Conservation (phyloP, 2,797 vertebrate species). For the Cossypha caffra region DNA sequence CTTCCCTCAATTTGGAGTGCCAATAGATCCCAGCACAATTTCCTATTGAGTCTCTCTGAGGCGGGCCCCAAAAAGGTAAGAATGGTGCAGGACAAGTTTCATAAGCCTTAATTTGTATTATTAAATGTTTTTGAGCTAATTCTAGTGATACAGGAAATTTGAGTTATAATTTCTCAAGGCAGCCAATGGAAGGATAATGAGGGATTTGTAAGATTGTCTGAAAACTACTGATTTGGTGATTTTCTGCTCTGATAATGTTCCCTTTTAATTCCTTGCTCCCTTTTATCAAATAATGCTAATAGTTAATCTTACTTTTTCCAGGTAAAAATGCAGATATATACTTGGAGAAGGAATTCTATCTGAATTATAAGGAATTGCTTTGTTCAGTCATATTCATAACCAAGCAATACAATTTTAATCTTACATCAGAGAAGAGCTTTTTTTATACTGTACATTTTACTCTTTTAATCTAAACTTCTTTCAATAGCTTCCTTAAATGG, state of each 20-base stretch:
- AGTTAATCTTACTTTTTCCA: not conserved
- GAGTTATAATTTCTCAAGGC: not conserved
- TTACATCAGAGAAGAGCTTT: not conserved
- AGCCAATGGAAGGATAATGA: not conserved
- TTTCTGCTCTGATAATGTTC: not conserved
- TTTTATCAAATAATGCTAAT: not conserved
- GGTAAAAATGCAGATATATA: not conserved
- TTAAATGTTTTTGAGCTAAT: not conserved
- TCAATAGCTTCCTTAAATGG: not conserved
- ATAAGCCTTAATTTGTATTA: not conserved
- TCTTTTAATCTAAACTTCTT: not conserved
- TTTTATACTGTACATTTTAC: not conserved
- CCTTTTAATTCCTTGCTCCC: not conserved
- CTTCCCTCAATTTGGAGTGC: not conserved
- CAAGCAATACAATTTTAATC: not conserved
- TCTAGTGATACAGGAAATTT: not conserved
- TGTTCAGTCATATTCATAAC: not conserved
- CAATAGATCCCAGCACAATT: not conserved
- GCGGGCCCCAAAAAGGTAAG: not conserved
- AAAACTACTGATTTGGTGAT: not conserved
- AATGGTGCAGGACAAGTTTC: not conserved
- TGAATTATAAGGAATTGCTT: not conserved
- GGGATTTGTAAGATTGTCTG: not conserved
- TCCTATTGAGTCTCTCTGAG: accelerated
- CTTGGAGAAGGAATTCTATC: not conserved